Evolutionary conservation across 2,113 vertebrate genomes (phyloP).

Genomic region (Chunga burmeisteri): DNA sequence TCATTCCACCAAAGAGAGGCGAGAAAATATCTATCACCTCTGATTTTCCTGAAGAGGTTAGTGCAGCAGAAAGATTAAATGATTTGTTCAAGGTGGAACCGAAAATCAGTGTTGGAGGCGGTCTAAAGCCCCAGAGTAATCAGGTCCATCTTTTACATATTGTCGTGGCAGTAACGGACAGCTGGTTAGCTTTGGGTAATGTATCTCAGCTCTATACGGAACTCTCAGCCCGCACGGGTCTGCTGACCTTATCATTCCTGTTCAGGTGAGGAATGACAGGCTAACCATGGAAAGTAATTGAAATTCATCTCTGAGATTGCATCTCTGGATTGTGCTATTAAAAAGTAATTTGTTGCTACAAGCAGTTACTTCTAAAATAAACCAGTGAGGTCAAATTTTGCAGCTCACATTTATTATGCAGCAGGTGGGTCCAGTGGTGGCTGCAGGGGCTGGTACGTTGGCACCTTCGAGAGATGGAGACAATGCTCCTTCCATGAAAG

Average conservation of each 20-base stretch:
- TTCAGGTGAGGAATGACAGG: constrained; percentile 40
- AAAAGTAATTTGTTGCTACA: constrained; percentile 54
- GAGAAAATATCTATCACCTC: neutral
- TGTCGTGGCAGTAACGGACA: neutral
- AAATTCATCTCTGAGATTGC: constrained; percentile 51
- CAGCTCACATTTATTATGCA: neutral
- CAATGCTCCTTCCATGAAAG: neutral
- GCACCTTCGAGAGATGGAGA: neutral
- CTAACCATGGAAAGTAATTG: constrained; percentile 38
- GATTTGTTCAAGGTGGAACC: neutral
- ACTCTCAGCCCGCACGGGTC: neutral
- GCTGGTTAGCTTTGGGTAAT: neutral
- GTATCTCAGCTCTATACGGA: neutral
- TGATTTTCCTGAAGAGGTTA: neutral
- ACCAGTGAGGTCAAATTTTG: neutral
- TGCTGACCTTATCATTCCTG: constrained; percentile 36
- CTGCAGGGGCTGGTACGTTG: neutral
- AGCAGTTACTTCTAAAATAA: constrained; percentile 38
- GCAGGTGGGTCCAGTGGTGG: neutral
- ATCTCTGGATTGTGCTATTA: neutral
- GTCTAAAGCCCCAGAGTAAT: neutral
- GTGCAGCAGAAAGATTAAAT: neutral
- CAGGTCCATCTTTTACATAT: neutral
- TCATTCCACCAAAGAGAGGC: neutral
- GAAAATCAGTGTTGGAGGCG: neutral